phyloP scores from a whole-genome alignment of 2,888 invertebrate genomes.

The Cartodere bifasciata region DNA sequence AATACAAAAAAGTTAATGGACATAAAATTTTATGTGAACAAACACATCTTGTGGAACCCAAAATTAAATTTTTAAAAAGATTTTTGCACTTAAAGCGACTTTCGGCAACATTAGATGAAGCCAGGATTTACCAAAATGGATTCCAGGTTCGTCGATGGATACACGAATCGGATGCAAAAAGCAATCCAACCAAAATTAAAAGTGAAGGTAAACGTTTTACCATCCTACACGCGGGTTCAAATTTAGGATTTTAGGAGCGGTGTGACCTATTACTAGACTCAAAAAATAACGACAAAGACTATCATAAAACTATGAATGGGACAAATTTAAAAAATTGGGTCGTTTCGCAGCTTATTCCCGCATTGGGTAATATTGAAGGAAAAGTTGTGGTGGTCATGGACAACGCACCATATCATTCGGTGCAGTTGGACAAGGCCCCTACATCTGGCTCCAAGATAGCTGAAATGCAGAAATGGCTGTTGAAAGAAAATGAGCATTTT shows the following conservation, averaged over 20 bases:
- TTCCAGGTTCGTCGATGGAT: background rate
- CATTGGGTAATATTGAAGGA: too few relatives aligned
- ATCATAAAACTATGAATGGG: background rate
- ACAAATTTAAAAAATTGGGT: too few relatives aligned
- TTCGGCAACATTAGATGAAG: too few relatives aligned
- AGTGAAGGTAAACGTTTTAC: background rate
- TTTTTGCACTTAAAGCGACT: too few relatives aligned
- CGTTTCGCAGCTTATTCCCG: too few relatives aligned
- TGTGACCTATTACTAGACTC: background rate
- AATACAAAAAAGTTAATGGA: too few relatives aligned
- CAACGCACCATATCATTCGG: slow-evolving; percentile 3
- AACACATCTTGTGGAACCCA: too few relatives aligned
- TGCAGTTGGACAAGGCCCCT: slow-evolving; percentile 4
- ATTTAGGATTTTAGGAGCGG: background rate
- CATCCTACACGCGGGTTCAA: slow-evolving; percentile 1
- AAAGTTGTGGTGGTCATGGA: slow-evolving; percentile 1
- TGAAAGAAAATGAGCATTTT: background rate
- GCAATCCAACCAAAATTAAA: too few relatives aligned
- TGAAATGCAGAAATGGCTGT: slow-evolving; percentile 1
- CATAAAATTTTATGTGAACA: too few relatives aligned
- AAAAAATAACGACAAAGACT: slow-evolving; percentile 1
- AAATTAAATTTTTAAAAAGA: too few relatives aligned
- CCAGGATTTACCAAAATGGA: slow-evolving; percentile 1
- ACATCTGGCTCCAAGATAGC: slow-evolving; percentile 1
- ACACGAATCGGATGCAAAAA: background rate